A percentile compares a stretch with the other conserved stretches of the same genome.
Evolutionary conservation across 2,113 vertebrate species (phyloP).

Genomic region (Cryptotis parvus): DNA sequence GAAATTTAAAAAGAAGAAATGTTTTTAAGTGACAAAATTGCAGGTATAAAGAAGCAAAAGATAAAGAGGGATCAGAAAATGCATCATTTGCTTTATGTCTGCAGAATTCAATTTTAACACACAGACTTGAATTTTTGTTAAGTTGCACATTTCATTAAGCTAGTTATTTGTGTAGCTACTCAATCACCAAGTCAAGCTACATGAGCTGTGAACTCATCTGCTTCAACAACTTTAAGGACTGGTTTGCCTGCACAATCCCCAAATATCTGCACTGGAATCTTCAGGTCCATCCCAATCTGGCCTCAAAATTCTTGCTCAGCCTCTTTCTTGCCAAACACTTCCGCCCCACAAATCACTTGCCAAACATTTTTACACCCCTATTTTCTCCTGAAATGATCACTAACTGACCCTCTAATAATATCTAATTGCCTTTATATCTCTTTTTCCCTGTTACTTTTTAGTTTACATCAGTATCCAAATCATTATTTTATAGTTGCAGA

Average conservation of each 20-base stretch:
- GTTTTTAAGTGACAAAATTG: not conserved
- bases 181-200: not conserved
- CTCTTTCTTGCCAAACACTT: not conserved
- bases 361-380: not conserved
- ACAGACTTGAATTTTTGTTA: conserved; percentile 11
- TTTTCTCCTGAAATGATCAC: not conserved
- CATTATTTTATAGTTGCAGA: too few species aligned
- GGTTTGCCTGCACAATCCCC: not conserved
- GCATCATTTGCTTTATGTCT: not conserved
- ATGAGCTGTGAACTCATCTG: not conserved
- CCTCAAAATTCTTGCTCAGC: not conserved
- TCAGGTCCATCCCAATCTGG: not conserved
- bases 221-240: not conserved
- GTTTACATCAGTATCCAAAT: too few species aligned
- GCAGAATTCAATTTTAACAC: conserved; percentile 2
- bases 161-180: not conserved
- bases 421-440: too few species aligned
- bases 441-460: too few species aligned
- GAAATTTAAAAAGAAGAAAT: conserved; percentile 2
- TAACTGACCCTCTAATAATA: not conserved
- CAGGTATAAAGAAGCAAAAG: not conserved
- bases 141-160: not conserved
- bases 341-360: not conserved
- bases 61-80: not conserved
- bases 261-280: not conserved